Evolutionary conservation across 2,888 invertebrate genomes (phyloP).

Genomic region (Cylloceria caligata): DNA sequence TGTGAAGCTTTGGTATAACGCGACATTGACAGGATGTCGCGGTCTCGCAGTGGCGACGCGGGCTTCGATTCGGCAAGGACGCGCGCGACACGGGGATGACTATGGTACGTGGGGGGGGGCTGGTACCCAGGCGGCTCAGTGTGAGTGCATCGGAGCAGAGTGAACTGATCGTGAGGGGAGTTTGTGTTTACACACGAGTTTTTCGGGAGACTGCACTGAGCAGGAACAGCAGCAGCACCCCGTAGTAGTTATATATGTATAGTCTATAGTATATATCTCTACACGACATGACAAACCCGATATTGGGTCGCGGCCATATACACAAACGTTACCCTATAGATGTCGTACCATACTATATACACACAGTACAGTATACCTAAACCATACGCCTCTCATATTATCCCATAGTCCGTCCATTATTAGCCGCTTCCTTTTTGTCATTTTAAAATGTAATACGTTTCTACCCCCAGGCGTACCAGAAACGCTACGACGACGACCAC

Average conservation of each 20-base stretch:
- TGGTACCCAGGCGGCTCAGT: constrained; percentile 69
- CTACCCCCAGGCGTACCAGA: constrained; percentile 73
- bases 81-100: constrained; percentile 45
- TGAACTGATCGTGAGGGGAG: constrained; percentile 66
- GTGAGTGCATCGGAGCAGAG: constrained; percentile 70
- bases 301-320: constrained; percentile 73
- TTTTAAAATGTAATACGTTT: constrained; percentile 83
- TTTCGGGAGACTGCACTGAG: constrained; percentile 79
- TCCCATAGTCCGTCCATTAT: constrained; percentile 80
- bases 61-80: constrained; percentile 63
- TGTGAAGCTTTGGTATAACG: constrained; percentile 53
- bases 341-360: constrained; percentile 10
- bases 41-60: constrained; percentile 63
- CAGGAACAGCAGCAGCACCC: constrained; percentile 46
- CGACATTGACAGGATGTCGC: constrained; percentile 72
- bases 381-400: constrained; percentile 73
- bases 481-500: constrained; percentile 69
- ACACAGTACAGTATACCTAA: constrained; percentile 44
- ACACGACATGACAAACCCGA: constrained; percentile 67
- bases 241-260: constrained; percentile 48
- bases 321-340: constrained; percentile 44
- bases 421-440: constrained; percentile 80
- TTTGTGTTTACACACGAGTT: constrained; percentile 80
- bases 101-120: constrained; percentile 36
- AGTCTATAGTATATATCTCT: constrained; percentile 14